These are phyloP conservation scores for Fregetta grallaria DNA, from an alignment of 2,113 vertebrate genomes.

Conservation along the genomic window DNA sequence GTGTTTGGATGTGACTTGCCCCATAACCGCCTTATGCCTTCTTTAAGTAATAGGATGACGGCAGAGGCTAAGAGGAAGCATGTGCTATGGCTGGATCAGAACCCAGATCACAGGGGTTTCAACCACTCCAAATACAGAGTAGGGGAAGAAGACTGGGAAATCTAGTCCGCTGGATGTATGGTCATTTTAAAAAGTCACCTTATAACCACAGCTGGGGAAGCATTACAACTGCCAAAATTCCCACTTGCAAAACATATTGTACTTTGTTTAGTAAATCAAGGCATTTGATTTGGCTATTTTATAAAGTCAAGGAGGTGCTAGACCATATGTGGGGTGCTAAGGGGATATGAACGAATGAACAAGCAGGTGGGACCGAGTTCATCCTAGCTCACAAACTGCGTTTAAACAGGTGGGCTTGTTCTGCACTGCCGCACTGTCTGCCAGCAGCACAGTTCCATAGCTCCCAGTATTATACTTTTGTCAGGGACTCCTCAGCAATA, in stretches of 20 bases:
- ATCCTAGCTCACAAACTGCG: not conserved
- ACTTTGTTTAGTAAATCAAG: not conserved
- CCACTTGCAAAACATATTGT: not conserved
- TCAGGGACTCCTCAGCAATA: not conserved
- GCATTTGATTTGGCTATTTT: not conserved
- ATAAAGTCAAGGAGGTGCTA: not conserved
- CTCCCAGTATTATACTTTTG: not conserved
- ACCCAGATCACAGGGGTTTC: not conserved
- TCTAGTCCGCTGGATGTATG: not conserved
- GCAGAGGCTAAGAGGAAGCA: not conserved
- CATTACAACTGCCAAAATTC: not conserved
- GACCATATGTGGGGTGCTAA: not conserved
- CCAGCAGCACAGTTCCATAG: not conserved
- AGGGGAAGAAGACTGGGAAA: not conserved
- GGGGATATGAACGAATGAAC: not conserved
- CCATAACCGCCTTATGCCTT: not conserved
- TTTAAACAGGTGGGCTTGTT: not conserved
- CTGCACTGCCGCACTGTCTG: fast-evolving
- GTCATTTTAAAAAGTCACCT: not conserved
- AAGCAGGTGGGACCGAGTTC: not conserved
- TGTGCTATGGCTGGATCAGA: not conserved
- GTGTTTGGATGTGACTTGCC: not conserved
- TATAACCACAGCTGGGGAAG: not conserved
- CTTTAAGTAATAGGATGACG: not conserved
- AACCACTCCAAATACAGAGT: not conserved